Percentiles rank a stretch among this genome's conserved stretches.
Evolutionary conservation across 2,113 vertebrate species (phyloP).

Genomic region (Setophaga coronata): DNA sequence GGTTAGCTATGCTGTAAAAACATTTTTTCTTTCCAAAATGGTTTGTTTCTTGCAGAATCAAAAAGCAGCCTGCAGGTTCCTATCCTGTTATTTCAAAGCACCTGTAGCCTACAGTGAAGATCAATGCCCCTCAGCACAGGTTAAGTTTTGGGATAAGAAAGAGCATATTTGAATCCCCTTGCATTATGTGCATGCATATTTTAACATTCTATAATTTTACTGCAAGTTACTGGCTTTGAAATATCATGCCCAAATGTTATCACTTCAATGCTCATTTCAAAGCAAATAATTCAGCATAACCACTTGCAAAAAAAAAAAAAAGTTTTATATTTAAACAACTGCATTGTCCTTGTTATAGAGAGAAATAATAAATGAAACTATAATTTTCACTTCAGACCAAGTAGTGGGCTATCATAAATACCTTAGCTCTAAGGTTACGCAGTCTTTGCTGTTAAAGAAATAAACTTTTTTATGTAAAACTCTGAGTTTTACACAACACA

Average conservation of each 20-base stretch:
- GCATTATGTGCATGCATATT: background rate
- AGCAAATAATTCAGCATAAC: background rate
- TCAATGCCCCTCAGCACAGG: background rate
- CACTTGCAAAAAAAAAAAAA: background rate
- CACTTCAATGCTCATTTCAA: background rate
- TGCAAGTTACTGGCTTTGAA: background rate
- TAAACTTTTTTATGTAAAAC: background rate
- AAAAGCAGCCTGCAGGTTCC: background rate
- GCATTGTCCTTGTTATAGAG: background rate
- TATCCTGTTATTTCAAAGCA: background rate
- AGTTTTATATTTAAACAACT: background rate
- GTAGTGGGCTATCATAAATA: background rate
- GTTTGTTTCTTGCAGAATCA: background rate
- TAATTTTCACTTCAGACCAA: background rate
- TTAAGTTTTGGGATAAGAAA: background rate
- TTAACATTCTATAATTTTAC: background rate
- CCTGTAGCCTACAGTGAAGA: background rate
- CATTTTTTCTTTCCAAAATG: background rate
- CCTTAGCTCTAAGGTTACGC: background rate
- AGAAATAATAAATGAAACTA: background rate
- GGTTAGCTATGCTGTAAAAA: background rate
- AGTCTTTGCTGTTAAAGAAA: background rate
- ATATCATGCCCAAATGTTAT: background rate
- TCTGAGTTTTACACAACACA: too few species aligned
- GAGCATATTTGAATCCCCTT: background rate